Evolutionary conservation across 2,888 invertebrate genomes (phyloP), one percentile per base, ranked within the genome.

Genomic region (Lobophora halterata): DNA sequence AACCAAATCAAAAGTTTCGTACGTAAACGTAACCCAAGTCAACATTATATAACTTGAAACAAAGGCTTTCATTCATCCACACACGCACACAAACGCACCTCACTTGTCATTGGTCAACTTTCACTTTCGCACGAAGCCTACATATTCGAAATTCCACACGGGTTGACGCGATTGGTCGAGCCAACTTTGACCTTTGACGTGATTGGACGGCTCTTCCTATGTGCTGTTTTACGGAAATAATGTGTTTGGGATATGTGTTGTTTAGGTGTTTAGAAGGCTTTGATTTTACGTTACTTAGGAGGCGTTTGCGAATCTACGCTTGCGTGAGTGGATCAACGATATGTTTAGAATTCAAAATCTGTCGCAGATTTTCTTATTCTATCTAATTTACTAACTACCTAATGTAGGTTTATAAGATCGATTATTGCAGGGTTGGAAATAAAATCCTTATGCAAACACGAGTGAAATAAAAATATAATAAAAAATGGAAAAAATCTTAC

Each of bases 91-190:
- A 65, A 64, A 75, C 79, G 53, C 51, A 48, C 51, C 47, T 54
- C 60, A 59, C 57, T 40, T 55, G 59, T 73, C 58, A 85, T 86
- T 86, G 81, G 85, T 55, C 65, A 56, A 70, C 79, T 85, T 82
- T 85, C 82, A 74, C 82, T 85, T 74, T 81, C 79, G 58, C 58
- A 72, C 65, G 57, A 68, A 78, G 76, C 86, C 81, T 82, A 83
- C 85, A 79, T 80, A 81, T 80, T 82, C 77, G 52, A 73, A 73
- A 82, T 83, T 66, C 78, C 79, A 55, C 47, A 49, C 55, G 63
- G 58, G 51, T 59, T 51, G 52, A 26, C 38, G 52, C 58, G 51
- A 79, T 82, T 82, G 79, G 81, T 53, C 70, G 74, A 50, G 65
- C 63, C 48, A 63, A 61, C 61, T 70, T 62, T 81, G 82, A 82